Percentiles rank a stretch among this genome's conserved stretches.
Conservation (phyloP, 2,888 invertebrate genomes). For the Drosophila tripunctata region DNA sequence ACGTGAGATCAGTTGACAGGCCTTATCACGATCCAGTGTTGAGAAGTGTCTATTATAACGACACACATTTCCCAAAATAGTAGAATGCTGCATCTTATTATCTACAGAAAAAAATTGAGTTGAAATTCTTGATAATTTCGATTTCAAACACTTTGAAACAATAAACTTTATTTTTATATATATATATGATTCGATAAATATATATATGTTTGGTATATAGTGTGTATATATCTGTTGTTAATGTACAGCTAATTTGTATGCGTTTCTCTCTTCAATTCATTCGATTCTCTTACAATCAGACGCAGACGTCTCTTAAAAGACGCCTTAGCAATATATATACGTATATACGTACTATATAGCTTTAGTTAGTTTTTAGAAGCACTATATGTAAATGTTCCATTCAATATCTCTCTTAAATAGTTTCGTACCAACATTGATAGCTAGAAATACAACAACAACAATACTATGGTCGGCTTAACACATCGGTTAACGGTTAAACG, state of each 20-base stretch:
- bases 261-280: slow-evolving; percentile 1
- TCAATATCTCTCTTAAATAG: not conserved
- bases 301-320: slow-evolving; percentile 5
- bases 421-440: slow-evolving; percentile 8
- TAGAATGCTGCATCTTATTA: too few relatives aligned
- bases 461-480: slow-evolving; percentile 25
- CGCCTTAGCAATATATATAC: slow-evolving; percentile 23
- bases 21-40: slow-evolving; percentile 85
- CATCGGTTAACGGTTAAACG: slow-evolving; percentile 17
- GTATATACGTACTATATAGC: too few relatives aligned
- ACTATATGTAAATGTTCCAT: slow-evolving; percentile 40
- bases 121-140: not conserved
- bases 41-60: slow-evolving; percentile 22
- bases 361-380: slow-evolving; percentile 34
- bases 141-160: slow-evolving; percentile 63
- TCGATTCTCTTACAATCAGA: slow-evolving; percentile 61
- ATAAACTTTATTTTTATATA: slow-evolving; percentile 67
- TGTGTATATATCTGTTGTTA: slow-evolving; percentile 34
- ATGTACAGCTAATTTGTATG: slow-evolving; percentile 41
- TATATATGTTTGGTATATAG: too few relatives aligned
- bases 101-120: not conserved
- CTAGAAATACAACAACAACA: slow-evolving; percentile 48
- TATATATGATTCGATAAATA: slow-evolving; percentile 59
- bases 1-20: slow-evolving; percentile 86
- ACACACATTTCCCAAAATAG: too few relatives aligned